Evolutionary conservation across 2,888 invertebrate genomes (phyloP), one percentile per base, ranked within the genome.

Genomic region (Pimpla rufipes): DNA sequence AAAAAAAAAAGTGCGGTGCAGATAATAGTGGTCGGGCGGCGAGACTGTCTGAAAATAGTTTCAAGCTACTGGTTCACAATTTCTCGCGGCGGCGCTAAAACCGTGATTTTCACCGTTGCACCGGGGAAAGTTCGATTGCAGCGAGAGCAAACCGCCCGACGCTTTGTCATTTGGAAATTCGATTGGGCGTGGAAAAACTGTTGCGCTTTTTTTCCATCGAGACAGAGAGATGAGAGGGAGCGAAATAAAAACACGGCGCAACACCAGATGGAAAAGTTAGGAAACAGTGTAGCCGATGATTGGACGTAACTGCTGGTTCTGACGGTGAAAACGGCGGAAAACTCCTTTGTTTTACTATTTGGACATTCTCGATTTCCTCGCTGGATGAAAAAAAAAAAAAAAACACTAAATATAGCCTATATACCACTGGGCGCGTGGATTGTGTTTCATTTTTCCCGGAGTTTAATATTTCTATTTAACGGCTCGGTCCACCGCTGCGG

Each of bases 311-410:
- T 52, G 16, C 16, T 77, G 70, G 42, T 62, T 70, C 50, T 52
- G 70, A 70, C 37, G 50, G 11, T 47, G 10, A 2, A 62, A 70
- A 18, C 40, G 18, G 23, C 13, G 37, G 47, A 6, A 52, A 52
- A 42, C 18, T 62, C 8, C 29, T 70, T 78, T 70, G 37, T 78
- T 78, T 78, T 40, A 52, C 52, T 78, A 78, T 62, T 62, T 50
- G 40, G n/a, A 7, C 40, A 8, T 68, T 62, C 62, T 37, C 40
- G 18, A 13, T 67, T 68, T 70, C 37, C 50, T 45, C 16, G 2
- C 45, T n/a, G 40, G n/a, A 55, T 7, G 59, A 47, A 18, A 59
- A 47, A 71, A 42, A 50, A 45, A 11, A 74, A 62, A 42, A 50
- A 45, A 11, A 74, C 45, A 62, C 21, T n/a, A 47, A 5, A 47